Evolutionary conservation across 2,888 invertebrate genomes (phyloP).

Genomic region (Allophyes oxyacanthae): DNA sequence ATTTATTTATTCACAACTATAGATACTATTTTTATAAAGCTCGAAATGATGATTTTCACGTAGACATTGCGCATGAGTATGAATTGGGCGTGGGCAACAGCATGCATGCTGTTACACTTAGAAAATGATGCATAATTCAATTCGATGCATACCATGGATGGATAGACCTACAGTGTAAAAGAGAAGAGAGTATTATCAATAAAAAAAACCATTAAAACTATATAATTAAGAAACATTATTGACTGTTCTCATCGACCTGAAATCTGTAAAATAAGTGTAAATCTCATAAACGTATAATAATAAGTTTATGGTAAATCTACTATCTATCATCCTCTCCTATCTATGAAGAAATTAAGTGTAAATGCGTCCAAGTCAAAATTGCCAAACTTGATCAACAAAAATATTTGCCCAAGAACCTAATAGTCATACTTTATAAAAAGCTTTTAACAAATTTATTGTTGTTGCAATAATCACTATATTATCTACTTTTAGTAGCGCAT

Average conservation of each 20-base stretch:
- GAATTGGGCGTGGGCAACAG: no score
- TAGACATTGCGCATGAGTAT: no score
- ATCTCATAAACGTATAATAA: no score
- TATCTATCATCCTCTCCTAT: not conserved
- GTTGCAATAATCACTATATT: conserved; percentile 36
- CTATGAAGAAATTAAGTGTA: not conserved
- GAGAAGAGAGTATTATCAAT: no score
- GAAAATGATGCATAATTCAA: no score
- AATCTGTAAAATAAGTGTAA: not conserved
- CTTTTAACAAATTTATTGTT: conserved; percentile 38
- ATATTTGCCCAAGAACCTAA: conserved; percentile 24
- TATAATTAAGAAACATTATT: no score
- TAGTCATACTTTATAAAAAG: conserved; percentile 32
- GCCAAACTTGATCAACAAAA: conserved; percentile 27
- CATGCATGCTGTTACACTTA: no score
- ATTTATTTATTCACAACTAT: conserved; percentile 14
- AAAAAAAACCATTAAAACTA: no score
- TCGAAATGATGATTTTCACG: conserved; percentile 23
- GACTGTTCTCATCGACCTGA: not conserved
- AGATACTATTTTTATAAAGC: conserved; percentile 37
- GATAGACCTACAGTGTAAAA: no score
- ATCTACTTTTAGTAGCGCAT: conserved; percentile 22
- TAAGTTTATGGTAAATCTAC: no score
- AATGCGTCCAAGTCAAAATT: conserved; percentile 43
- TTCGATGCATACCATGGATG: no score